Percentiles rank a stretch among this genome's conserved stretches.
Evolutionary conservation across 2,797 vertebrate species (phyloP).

Genomic region (Falco cherrug): DNA sequence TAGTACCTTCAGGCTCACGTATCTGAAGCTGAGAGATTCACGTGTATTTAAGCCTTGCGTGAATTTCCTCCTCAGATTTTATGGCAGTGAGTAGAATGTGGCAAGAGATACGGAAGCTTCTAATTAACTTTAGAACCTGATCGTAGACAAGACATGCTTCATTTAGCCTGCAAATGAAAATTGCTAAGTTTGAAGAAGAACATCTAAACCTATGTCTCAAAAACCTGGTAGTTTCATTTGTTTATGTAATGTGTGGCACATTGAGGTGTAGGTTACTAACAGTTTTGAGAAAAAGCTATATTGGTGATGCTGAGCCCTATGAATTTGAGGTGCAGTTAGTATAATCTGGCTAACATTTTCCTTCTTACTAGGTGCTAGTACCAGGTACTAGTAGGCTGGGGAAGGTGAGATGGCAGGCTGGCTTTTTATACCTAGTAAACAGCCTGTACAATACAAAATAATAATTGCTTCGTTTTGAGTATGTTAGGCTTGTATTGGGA

Average conservation of each 20-base stretch:
- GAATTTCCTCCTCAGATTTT: neutral
- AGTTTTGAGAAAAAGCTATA: neutral
- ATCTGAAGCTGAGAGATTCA: neutral
- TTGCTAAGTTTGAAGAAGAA: neutral
- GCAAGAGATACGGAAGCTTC: neutral
- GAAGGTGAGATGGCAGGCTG: neutral
- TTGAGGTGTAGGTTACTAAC: neutral
- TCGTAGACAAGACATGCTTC: neutral
- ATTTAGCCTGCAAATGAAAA: neutral
- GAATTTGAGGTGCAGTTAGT: neutral
- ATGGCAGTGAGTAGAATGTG: neutral
- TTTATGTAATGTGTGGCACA: neutral
- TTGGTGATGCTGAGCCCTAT: neutral
- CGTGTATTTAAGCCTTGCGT: neutral
- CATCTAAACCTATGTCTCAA: neutral
- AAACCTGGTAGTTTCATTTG: neutral
- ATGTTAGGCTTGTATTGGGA: neutral
- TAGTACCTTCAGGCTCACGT: neutral
- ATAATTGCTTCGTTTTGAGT: neutral
- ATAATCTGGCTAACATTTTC: neutral
- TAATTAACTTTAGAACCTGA: neutral
- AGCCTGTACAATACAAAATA: neutral
- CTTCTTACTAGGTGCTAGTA: neutral
- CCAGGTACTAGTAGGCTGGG: neutral
- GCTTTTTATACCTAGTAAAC: neutral